Conservation (phyloP, 2,113 vertebrate genomes). For the Zingel zingel region DNA sequence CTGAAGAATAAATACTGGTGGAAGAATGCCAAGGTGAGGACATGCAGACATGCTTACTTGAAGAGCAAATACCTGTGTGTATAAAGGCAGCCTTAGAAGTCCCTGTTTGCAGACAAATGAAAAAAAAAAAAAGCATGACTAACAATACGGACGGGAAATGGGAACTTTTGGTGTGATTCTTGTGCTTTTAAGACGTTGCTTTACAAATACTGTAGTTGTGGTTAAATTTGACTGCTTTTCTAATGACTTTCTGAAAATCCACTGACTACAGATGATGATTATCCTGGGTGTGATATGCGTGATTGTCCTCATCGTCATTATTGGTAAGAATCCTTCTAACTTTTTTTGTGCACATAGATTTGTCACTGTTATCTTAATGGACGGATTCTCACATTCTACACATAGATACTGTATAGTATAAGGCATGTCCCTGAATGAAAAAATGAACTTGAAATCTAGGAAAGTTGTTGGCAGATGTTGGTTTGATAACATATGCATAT, state of each 20-base stretch:
- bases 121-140: neutral
- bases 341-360: neutral
- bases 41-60: neutral
- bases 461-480: neutral
- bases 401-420: neutral
- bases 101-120: neutral
- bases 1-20: slow-evolving; percentile 98
- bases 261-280: slow-evolving; percentile 92
- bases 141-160: neutral
- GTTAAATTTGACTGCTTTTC: neutral
- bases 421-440: neutral
- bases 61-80: neutral
- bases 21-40: slow-evolving; percentile 94
- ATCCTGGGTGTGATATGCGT: slow-evolving; percentile 92
- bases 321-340: slow-evolving; percentile 86
- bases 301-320: slow-evolving; percentile 94
- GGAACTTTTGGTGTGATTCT: neutral
- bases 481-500: neutral
- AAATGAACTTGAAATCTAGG: neutral
- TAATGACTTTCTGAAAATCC: slow-evolving; percentile 29
- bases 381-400: neutral
- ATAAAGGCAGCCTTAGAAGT: neutral
- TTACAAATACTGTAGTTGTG: neutral
- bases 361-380: neutral
- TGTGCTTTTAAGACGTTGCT: too few relatives aligned